phyloP scores from a whole-genome alignment of 2,113 vertebrate genomes.

The Calyptommatus sinebrachiatus region DNA sequence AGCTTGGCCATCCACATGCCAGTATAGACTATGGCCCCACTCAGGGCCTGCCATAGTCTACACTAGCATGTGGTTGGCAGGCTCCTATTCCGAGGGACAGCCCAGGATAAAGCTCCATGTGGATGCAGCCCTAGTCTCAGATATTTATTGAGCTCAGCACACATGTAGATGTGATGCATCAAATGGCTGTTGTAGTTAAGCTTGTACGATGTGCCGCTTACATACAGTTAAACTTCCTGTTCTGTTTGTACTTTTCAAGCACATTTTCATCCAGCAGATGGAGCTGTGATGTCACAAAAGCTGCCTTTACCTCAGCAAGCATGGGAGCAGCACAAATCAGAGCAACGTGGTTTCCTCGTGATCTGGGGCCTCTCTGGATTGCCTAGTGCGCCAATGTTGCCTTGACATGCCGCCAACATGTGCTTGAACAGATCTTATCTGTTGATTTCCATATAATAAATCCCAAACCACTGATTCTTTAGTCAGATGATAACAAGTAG shows the following conservation, averaged over 20 bases:
- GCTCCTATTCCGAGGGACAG: too few relatives aligned
- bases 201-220: too few relatives aligned
- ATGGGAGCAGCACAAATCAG: neutral
- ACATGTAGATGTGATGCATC: too few relatives aligned
- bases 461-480: neutral
- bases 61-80: too few relatives aligned
- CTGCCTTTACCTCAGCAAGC: neutral
- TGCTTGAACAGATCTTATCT: conserved; percentile 5
- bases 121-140: too few relatives aligned
- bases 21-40: too few relatives aligned
- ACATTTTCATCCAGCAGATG: conserved; percentile 64
- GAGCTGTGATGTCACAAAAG: conserved; percentile 51
- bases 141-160: too few relatives aligned
- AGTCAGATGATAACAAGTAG: neutral
- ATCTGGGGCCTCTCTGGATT: neutral
- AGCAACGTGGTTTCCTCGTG: conserved; percentile 12
- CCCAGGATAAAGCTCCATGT: too few relatives aligned
- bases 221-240: neutral
- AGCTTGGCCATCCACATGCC: too few relatives aligned
- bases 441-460: neutral
- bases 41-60: too few relatives aligned
- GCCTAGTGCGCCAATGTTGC: neutral
- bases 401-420: neutral
- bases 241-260: neutral
- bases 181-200: too few relatives aligned